These are phyloP conservation scores for Cirrhinus molitorella DNA, from an alignment of 2,797 vertebrate genomes.

Conservation along the genomic window DNA sequence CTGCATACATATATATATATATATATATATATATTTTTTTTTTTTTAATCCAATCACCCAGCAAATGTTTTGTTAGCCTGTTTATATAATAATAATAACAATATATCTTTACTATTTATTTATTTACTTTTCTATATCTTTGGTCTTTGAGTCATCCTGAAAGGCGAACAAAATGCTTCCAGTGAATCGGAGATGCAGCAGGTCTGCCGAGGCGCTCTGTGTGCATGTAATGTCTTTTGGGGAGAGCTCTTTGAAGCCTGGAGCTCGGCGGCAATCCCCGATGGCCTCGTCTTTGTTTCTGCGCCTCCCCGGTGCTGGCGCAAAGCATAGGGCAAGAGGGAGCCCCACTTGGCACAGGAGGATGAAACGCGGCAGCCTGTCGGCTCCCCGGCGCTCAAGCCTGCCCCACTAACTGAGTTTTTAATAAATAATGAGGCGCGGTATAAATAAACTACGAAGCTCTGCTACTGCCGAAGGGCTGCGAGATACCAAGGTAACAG, in stretches of 20 bases:
- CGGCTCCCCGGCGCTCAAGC: conserved; percentile 74
- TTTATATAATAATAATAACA: too few species aligned
- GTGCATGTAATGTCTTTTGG: conserved; percentile 66
- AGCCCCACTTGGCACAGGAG: conserved; percentile 79
- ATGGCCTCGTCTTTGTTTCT: conserved; percentile 55
- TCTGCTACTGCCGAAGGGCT: conserved; percentile 78
- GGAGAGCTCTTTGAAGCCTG: conserved; percentile 61
- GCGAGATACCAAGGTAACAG: conserved; percentile 79
- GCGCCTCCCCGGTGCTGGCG: conserved; percentile 65
- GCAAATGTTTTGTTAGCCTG: neutral
- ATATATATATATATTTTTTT: neutral
- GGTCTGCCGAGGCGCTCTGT: conserved; percentile 56
- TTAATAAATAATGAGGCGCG: conserved; percentile 85
- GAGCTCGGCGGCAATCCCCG: conserved; percentile 58
- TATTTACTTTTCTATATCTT: conserved; percentile 58
- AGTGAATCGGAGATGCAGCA: conserved; percentile 57
- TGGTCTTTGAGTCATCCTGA: conserved; percentile 50
- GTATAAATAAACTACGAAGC: conserved; percentile 85
- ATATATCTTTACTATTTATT: conserved; percentile 1
- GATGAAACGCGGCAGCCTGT: conserved; percentile 78
- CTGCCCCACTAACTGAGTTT: conserved; percentile 87
- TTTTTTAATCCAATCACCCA: neutral
- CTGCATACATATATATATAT: neutral
- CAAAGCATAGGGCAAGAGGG: conserved; percentile 67
- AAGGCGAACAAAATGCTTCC: conserved; percentile 58